These are phyloP conservation scores for Neolamprologus falcicula DNA, from an alignment of 2,113 vertebrate genomes.

Conservation along the genomic window DNA sequence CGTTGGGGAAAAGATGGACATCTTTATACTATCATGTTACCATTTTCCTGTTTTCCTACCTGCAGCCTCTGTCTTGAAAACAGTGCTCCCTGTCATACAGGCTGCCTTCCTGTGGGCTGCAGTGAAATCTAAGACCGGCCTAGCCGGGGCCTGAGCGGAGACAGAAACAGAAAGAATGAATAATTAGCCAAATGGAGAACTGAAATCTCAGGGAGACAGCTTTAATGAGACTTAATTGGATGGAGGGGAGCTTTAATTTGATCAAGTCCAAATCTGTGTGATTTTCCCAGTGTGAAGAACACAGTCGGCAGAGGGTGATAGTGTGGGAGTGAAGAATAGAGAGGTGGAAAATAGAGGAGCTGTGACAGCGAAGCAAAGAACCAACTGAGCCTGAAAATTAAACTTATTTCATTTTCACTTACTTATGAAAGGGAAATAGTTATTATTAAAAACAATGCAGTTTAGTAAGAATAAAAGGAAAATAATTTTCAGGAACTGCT, in stretches of 20 bases:
- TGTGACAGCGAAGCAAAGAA: background rate
- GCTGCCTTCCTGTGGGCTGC: background rate
- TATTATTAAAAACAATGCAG: background rate
- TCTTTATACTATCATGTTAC: conserved; percentile 28
- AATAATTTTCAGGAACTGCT: background rate
- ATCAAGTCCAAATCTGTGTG: conserved; percentile 8
- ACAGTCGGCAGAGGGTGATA: background rate
- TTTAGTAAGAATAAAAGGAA: background rate
- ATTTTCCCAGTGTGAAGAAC: background rate
- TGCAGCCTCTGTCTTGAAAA: background rate
- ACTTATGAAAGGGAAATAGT: background rate
- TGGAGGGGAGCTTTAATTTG: conserved; percentile 18
- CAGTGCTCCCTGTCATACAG: background rate
- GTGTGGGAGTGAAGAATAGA: background rate
- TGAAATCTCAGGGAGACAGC: background rate
- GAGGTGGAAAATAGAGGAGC: background rate
- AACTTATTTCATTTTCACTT: background rate
- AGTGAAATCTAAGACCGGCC: conserved; percentile 4
- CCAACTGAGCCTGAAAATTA: background rate
- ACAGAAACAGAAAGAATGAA: background rate
- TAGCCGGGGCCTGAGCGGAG: background rate
- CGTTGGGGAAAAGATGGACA: background rate
- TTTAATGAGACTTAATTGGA: conserved; percentile 39
- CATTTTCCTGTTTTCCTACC: conserved; percentile 4
- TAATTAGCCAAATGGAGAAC: background rate